Evolutionary conservation across 2,797 vertebrate species (phyloP), one percentile per base, ranked within the genome.

Genomic region (Mormyrus proboscirostris): DNA sequence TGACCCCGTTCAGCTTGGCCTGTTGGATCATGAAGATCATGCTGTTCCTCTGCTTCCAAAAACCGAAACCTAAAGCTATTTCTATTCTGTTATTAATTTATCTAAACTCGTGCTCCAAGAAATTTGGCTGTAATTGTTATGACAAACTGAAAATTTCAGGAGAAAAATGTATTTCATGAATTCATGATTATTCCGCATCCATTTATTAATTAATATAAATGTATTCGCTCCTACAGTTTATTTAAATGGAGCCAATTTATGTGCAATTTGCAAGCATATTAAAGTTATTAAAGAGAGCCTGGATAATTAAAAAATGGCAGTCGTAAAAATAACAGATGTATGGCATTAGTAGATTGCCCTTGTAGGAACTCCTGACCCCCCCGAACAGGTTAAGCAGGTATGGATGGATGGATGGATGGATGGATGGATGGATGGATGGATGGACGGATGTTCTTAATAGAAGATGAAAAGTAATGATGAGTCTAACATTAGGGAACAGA

Each of bases 161-260:
- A 69, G 5, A 29, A 41, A 79, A 82, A 82, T 82, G 38, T 19
- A 82, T 82, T 82, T 47, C 19, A 47, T 47, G 38, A 47, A 82
- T 47, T 73, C 2, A 82, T 82, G 16, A n/a, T 7, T 82, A 22
- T 82, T 47, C 76, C 4, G 7, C 76, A 47, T 82, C 76, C 76
- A 82, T 76, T 76, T 76, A 76, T 65, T 14, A 16, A 76, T 82
- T 41, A 47, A 82, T 82, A 82, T 82, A 82, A 82, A 47, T 82
- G 38, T 19, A 82, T 19, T 82, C 47, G 76, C 76, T 38, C 29
- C 69, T 47, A 47, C 76, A 82, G 76, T 82, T 47, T 82, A 82
- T 5, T 47, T 47, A 47, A 47, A 82, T 47, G 76, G 6, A 3
- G 5, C 19, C 19, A 44, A 82, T 82, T 82, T 82, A 82, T 44